A percentile compares a stretch with the other conserved stretches of the same genome.
Conservation (phyloP, 2,888 invertebrate genomes). For the Pecten maximus region DNA sequence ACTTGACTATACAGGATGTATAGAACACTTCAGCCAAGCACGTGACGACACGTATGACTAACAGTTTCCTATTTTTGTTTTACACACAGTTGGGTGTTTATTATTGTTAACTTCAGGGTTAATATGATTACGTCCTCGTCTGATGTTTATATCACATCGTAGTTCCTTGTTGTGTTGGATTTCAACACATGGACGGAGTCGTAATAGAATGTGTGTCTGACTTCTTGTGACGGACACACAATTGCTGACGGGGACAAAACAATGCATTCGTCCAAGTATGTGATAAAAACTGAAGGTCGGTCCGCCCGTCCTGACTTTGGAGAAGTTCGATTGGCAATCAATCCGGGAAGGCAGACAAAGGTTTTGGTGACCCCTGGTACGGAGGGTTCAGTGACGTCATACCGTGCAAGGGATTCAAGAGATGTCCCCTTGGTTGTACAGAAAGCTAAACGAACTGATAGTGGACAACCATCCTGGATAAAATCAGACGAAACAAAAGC, state of each 20-base stretch:
- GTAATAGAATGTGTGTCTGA: neutral
- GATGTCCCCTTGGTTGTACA: neutral
- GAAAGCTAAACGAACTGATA: neutral
- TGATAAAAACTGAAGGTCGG: neutral
- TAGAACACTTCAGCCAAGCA: neutral
- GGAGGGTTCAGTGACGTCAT: neutral
- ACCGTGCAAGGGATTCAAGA: neutral
- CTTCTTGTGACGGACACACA: neutral
- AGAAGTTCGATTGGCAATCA: neutral
- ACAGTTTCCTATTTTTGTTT: neutral
- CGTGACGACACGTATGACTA: neutral
- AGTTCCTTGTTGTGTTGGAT: neutral
- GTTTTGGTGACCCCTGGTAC: neutral
- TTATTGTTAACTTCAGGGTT: neutral
- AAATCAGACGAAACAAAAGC: neutral
- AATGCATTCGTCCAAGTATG: neutral
- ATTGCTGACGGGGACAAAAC: neutral
- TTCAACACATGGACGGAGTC: neutral
- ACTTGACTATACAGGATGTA: neutral
- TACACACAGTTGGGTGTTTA: neutral
- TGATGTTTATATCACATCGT: neutral
- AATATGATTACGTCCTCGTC: neutral
- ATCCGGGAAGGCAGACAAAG: neutral
- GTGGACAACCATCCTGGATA: neutral
- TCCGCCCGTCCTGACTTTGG: neutral